Evolutionary conservation across 2,113 vertebrate genomes (phyloP).

Genomic region (Pao palembangensis): DNA sequence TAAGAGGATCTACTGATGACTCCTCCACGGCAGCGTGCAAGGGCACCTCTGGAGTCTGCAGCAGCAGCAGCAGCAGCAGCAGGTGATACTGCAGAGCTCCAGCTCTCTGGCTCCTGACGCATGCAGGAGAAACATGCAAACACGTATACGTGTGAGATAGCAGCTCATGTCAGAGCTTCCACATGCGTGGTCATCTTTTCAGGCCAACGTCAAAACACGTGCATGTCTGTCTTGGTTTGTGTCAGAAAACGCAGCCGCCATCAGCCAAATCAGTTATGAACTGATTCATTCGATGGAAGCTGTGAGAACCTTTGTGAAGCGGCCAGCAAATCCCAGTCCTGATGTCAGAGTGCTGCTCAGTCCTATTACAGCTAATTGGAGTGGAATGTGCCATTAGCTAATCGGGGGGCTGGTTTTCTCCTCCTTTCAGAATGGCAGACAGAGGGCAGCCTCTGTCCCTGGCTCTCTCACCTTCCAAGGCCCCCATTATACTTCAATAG

Average conservation of each 20-base stretch:
- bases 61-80: not conserved
- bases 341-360: conserved; percentile 74
- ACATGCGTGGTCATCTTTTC: not conserved
- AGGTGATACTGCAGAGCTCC: conserved; percentile 29
- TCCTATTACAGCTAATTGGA: conserved; percentile 80
- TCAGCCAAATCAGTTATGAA: not conserved
- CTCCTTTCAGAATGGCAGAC: conserved; percentile 74
- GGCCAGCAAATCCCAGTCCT: conserved; percentile 62
- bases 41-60: conserved; percentile 31
- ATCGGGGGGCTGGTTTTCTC: conserved; percentile 72
- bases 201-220: conserved; percentile 3
- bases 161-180: not conserved
- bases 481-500: conserved; percentile 70
- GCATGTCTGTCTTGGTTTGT: not conserved
- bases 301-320: conserved; percentile 54
- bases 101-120: conserved; percentile 6
- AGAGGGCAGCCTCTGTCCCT: conserved; percentile 71
- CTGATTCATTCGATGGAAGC: conserved; percentile 29
- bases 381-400: conserved; percentile 78
- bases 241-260: not conserved
- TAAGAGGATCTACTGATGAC: conserved; percentile 56
- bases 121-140: not conserved
- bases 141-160: not conserved
- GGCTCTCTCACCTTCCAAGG: conserved; percentile 72
- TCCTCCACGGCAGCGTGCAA: conserved; percentile 51